These are phyloP conservation scores for Halocaridina rubra DNA, from an alignment of 2,888 invertebrate species.

Conservation along the genomic window DNA sequence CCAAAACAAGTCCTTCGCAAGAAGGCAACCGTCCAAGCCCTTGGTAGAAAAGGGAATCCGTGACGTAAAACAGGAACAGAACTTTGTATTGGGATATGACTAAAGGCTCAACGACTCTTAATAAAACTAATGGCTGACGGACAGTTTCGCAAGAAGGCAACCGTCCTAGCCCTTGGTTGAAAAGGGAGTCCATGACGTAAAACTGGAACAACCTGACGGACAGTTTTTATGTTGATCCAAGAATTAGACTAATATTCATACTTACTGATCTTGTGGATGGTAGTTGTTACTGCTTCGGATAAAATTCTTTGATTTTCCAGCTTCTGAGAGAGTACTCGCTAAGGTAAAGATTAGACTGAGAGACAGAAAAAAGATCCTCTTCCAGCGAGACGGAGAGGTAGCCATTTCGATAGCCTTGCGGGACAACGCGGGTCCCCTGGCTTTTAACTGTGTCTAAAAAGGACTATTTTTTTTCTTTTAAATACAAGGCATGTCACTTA, in stretches of 20 bases:
- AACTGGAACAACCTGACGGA: too few relatives aligned
- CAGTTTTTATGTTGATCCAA: not conserved
- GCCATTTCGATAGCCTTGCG: not conserved
- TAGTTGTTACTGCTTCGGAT: not conserved
- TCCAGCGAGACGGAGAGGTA: not conserved
- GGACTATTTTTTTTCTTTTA: too few relatives aligned
- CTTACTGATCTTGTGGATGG: conserved; percentile 39
- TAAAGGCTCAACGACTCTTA: not conserved
- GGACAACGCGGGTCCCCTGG: not conserved
- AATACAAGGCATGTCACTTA: too few relatives aligned
- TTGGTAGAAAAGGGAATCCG: too few relatives aligned
- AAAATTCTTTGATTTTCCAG: conserved; percentile 27
- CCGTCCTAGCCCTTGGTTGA: too few relatives aligned
- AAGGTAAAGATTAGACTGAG: not conserved
- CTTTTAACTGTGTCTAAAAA: not conserved
- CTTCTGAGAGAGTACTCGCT: not conserved
- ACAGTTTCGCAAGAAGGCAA: too few relatives aligned
- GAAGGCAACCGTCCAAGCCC: too few relatives aligned
- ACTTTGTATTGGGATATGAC: not conserved
- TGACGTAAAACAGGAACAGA: too few relatives aligned
- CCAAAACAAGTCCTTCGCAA: too few relatives aligned
- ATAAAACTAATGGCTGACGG: not conserved
- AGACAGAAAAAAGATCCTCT: not conserved
- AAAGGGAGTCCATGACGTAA: too few relatives aligned
- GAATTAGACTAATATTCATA: too few relatives aligned